Evolutionary conservation across 2,113 vertebrate species (phyloP).

Genomic region (Apteryx mantelli): DNA sequence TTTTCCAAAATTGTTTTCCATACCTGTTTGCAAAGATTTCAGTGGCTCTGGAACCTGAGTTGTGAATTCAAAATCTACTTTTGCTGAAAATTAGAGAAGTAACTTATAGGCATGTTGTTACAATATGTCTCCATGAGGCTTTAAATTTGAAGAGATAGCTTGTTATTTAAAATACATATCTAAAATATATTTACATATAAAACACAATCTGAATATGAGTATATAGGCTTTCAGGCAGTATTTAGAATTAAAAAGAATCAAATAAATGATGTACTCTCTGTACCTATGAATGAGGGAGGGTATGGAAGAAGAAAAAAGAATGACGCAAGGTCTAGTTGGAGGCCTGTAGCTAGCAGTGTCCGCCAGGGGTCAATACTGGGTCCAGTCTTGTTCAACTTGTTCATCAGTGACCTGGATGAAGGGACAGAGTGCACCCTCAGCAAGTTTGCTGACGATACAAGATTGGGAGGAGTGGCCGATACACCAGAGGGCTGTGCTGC

Average conservation of each 20-base stretch:
- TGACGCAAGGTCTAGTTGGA: too few species aligned
- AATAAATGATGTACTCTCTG: neutral
- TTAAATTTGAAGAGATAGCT: neutral
- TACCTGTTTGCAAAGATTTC: neutral
- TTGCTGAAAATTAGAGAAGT: neutral
- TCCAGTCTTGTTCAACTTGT: too few species aligned
- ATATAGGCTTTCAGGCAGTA: neutral
- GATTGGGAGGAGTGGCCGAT: too few species aligned
- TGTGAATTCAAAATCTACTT: neutral
- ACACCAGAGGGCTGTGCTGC: too few species aligned
- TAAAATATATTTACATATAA: neutral
- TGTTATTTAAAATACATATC: neutral
- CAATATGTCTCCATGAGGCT: neutral
- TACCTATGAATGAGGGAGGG: neutral
- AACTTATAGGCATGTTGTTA: neutral
- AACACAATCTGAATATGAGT: neutral
- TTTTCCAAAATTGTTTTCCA: neutral
- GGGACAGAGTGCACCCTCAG: too few species aligned
- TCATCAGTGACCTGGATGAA: too few species aligned
- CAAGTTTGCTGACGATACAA: too few species aligned
- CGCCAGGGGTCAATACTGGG: too few species aligned
- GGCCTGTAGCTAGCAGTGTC: too few species aligned
- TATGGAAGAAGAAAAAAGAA: neutral
- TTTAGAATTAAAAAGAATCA: neutral
- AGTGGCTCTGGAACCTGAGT: neutral